These are phyloP conservation scores for Bursaphelenchus mucronatus DNA, from an alignment of 1,140 invertebrate genomes.

Conservation along the genomic window DNA sequence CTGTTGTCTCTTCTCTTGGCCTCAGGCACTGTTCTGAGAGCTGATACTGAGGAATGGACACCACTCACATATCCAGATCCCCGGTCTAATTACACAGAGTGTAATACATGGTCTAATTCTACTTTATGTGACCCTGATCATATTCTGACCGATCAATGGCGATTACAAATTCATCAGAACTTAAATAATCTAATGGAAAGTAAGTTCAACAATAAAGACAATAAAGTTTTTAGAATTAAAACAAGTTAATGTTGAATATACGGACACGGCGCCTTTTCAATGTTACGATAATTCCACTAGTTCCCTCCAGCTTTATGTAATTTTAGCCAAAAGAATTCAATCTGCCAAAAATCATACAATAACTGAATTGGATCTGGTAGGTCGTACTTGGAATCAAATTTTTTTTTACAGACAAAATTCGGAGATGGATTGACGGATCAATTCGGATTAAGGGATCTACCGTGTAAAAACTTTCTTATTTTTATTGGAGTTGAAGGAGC, in stretches of 20 bases:
- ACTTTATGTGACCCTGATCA: conserved; percentile 54
- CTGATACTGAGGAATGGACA: conserved; percentile 53
- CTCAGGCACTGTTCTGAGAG: conserved; percentile 48
- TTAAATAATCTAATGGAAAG: conserved; percentile 40
- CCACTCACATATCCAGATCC: conserved; percentile 47
- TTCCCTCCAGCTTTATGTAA: conserved; percentile 42
- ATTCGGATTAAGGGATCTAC: conserved; percentile 36
- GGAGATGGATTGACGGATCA: conserved; percentile 39
- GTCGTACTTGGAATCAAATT: conserved; percentile 9
- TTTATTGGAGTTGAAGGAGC: conserved; percentile 51
- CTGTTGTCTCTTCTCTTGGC: conserved; percentile 48
- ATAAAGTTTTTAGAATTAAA: conserved; percentile 29
- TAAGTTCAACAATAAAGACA: conserved; percentile 31
- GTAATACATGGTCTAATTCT: conserved; percentile 51
- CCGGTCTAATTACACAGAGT: conserved; percentile 35
- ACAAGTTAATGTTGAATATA: conserved; percentile 42
- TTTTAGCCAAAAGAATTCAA: conserved; percentile 48
- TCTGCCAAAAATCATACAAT: conserved; percentile 47
- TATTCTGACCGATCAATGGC: conserved; percentile 54
- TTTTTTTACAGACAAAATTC: conserved; percentile 41
- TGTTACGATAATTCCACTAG: conserved; percentile 47
- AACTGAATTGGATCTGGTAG: conserved; percentile 44
- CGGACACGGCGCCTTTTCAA: conserved; percentile 40
- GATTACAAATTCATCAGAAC: conserved; percentile 44
- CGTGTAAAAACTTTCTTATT: conserved; percentile 52